These are phyloP conservation scores for Xylota segnis DNA, from an alignment of 2,888 invertebrate species.

Conservation along the genomic window DNA sequence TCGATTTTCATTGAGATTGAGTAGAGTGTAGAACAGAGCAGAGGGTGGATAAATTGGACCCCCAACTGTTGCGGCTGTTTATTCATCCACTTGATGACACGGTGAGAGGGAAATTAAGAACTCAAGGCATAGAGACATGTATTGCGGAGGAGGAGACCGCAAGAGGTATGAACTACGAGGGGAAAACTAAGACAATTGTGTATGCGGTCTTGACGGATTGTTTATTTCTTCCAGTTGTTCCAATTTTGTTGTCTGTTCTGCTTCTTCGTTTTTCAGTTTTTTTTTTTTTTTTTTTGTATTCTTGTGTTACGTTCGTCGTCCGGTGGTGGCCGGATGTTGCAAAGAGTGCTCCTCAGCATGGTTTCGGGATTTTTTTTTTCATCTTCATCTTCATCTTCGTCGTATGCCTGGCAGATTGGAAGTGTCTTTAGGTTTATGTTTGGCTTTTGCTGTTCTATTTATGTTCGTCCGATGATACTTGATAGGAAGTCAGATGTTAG, in stretches of 20 bases:
- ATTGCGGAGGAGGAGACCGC: not conserved
- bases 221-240: constrained; percentile 74
- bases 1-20: constrained; percentile 52
- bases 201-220: constrained; percentile 57
- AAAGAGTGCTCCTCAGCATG: constrained; percentile 72
- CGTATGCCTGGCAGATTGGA: constrained; percentile 30
- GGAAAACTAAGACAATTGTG: constrained; percentile 57
- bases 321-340: constrained; percentile 73
- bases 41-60: constrained; percentile 74
- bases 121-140: constrained; percentile 10
- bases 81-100: constrained; percentile 73
- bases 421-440: constrained; percentile 23
- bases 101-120: constrained; percentile 72
- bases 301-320: constrained; percentile 31
- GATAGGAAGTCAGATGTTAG: constrained; percentile 45
- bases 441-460: constrained; percentile 28
- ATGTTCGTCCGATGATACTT: constrained; percentile 25
- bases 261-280: constrained; percentile 43
- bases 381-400: constrained; percentile 6
- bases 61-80: constrained; percentile 72
- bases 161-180: not conserved
- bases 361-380: constrained; percentile 25
- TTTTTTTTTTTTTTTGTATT: constrained; percentile 25
- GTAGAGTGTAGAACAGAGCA: constrained; percentile 12
- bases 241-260: constrained; percentile 69